Conservation (phyloP, 2,888 invertebrate species). For the Mythimna lalbum region DNA sequence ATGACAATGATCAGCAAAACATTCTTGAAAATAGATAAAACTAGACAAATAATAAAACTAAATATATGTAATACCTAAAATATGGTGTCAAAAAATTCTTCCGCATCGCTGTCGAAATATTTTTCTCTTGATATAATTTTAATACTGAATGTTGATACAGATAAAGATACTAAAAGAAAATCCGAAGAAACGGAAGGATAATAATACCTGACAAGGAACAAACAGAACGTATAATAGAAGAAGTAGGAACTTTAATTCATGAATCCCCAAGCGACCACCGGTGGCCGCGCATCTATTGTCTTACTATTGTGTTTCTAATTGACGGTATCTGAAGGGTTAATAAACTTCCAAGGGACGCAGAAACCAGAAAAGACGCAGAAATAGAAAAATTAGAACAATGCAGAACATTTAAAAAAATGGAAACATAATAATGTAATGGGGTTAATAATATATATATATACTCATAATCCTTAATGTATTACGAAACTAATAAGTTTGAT, state of each 20-base stretch:
- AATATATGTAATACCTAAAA: too few species aligned
- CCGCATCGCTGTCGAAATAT: too few species aligned
- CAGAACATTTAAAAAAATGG: too few species aligned
- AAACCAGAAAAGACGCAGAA: neutral
- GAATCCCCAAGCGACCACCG: too few species aligned
- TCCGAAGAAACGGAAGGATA: neutral
- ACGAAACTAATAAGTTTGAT: neutral
- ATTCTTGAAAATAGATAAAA: neutral
- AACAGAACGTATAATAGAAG: neutral
- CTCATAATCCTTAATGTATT: neutral
- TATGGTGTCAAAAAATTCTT: too few species aligned
- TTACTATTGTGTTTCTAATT: too few species aligned
- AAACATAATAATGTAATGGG: too few species aligned
- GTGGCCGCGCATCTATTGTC: too few species aligned
- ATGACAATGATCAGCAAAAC: slow-evolving; percentile 17
- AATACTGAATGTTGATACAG: neutral
- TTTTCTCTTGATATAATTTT: neutral
- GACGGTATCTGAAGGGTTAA: too few species aligned
- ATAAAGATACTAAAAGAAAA: neutral
- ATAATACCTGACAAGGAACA: neutral
- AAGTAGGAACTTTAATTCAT: fast-evolving
- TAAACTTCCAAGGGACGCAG: neutral
- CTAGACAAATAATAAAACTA: too few species aligned
- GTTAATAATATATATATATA: too few species aligned
- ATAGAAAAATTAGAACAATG: too few species aligned